Conservation (phyloP, 2,888 invertebrate genomes). For the Rhagonycha lutea region DNA sequence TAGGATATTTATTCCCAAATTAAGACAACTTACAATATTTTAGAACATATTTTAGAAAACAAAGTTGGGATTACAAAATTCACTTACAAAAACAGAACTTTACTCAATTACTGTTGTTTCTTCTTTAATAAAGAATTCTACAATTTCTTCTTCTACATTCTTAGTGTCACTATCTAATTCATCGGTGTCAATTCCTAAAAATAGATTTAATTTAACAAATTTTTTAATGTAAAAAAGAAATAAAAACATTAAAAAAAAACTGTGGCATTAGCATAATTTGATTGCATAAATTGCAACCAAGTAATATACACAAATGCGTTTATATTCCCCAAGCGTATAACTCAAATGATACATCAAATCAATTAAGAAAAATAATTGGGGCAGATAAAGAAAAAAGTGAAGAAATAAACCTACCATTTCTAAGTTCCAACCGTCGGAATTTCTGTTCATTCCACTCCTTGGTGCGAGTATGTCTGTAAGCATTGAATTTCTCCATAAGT, state of each 20-base stretch:
- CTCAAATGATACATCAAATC: constrained; percentile 28
- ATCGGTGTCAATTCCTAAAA: constrained; percentile 91
- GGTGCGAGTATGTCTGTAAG: constrained; percentile 76
- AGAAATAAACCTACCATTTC: constrained; percentile 77
- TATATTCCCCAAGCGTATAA: constrained; percentile 44
- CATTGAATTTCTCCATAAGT: constrained; percentile 83
- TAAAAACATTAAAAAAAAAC: background rate
- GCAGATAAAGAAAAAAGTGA: constrained; percentile 9
- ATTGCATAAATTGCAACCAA: background rate
- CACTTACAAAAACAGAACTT: constrained; percentile 25
- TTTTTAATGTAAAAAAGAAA: background rate
- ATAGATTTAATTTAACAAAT: constrained; percentile 33
- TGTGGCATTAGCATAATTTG: background rate
- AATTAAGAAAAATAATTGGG: constrained; percentile 38
- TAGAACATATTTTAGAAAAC: constrained; percentile 12
- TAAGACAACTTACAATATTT: constrained; percentile 17
- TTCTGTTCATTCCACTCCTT: constrained; percentile 80
- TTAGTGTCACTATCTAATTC: constrained; percentile 81
- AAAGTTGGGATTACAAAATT: constrained; percentile 11
- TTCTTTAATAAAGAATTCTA: constrained; percentile 98
- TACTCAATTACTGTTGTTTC: constrained; percentile 79
- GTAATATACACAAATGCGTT: background rate
- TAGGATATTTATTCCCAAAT: constrained; percentile 20
- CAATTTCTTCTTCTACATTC: constrained; percentile 91
- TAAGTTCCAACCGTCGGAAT: constrained; percentile 78